phyloP scores from a whole-genome alignment of 1,140 invertebrate genomes.

The Cotesia typhae region DNA sequence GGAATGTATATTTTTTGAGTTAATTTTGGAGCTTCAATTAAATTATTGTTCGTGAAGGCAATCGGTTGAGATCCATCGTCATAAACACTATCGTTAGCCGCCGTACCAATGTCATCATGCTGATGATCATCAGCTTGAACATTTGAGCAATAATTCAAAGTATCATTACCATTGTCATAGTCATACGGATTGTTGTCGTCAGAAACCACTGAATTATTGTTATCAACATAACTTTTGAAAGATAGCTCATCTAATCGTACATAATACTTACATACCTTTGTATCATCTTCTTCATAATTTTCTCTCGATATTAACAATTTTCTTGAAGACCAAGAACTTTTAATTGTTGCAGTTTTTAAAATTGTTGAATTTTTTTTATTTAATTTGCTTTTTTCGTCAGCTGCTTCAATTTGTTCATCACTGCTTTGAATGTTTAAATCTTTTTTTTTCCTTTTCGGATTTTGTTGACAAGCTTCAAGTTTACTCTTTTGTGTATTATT shows the following conservation, averaged over 20 bases:
- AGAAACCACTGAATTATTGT: conserved; percentile 40
- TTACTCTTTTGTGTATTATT: conserved; percentile 34
- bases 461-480: conserved; percentile 41
- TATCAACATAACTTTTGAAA: conserved; percentile 40
- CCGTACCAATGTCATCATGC: conserved; percentile 51
- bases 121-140: conserved; percentile 46
- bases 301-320: conserved; percentile 50
- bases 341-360: conserved; percentile 44
- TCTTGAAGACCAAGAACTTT: conserved; percentile 49
- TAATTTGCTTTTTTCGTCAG: conserved; percentile 38
- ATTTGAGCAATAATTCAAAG: conserved; percentile 62
- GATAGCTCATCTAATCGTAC: conserved; percentile 36
- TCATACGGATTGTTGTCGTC: conserved; percentile 62
- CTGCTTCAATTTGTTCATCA: conserved; percentile 37
- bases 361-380: conserved; percentile 25
- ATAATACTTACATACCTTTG: conserved; percentile 43
- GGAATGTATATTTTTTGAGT: conserved; percentile 72
- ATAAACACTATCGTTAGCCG: conserved; percentile 54
- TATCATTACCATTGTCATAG: conserved; percentile 68
- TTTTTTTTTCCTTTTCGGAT: conserved; percentile 45
- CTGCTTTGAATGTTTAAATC: conserved; percentile 43
- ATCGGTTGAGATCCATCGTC: conserved; percentile 61
- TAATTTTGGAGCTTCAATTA: conserved; percentile 68
- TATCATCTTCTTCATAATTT: conserved; percentile 44
- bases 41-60: conserved; percentile 65